phyloP scores from a whole-genome alignment of 2,113 vertebrate genomes.

The Indri indri region DNA sequence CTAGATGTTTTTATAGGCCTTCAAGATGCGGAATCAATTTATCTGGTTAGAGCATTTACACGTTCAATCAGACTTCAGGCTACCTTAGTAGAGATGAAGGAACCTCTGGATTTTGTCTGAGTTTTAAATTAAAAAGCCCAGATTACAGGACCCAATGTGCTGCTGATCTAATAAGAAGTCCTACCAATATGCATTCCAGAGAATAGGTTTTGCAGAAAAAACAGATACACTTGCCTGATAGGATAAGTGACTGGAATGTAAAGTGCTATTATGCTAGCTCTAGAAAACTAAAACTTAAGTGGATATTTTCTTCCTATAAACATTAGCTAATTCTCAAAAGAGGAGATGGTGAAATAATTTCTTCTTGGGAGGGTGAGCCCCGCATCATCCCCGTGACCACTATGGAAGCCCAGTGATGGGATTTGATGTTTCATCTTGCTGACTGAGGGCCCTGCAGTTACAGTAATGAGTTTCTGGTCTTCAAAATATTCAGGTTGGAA shows the following conservation, averaged over 20 bases:
- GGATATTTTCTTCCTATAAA: not conserved
- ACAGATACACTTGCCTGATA: not conserved
- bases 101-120: not conserved
- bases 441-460: constrained; percentile 43
- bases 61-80: not conserved
- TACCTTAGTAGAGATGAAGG: not conserved
- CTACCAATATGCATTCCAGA: not conserved
- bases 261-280: not conserved
- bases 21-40: not conserved
- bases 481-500: constrained; percentile 58
- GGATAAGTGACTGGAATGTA: not conserved
- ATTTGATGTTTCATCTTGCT: constrained; percentile 31
- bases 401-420: not conserved
- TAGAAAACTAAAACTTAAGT: not conserved
- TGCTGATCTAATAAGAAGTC: not conserved
- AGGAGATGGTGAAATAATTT: not conserved
- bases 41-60: not conserved
- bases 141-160: not conserved
- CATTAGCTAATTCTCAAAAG: not conserved
- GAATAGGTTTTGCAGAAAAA: not conserved
- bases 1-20: constrained; percentile 20
- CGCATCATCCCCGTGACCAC: not conserved
- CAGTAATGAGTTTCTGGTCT: constrained; percentile 64
- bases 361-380: not conserved
- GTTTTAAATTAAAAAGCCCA: not conserved